These are phyloP conservation scores for Teleogryllus oceanicus DNA, from an alignment of 2,888 invertebrate species.

Conservation along the genomic window DNA sequence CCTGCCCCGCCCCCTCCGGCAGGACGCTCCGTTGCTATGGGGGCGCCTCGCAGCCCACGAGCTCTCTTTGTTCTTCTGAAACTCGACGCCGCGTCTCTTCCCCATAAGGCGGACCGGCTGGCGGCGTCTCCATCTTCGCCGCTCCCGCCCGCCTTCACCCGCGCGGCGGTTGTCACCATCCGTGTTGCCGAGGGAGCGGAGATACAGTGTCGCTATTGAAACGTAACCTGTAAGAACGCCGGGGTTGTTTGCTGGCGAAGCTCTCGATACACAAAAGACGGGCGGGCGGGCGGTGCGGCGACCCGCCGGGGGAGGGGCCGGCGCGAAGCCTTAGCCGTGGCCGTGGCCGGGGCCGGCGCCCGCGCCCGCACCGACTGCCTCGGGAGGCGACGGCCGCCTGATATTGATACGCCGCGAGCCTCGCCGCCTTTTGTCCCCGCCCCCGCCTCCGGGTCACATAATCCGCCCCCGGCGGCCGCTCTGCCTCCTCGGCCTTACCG, in stretches of 20 bases:
- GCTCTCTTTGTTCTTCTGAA: too few relatives aligned
- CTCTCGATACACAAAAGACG: neutral
- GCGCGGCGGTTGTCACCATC: neutral
- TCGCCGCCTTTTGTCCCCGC: neutral
- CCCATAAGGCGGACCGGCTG: too few relatives aligned
- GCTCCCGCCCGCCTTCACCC: neutral
- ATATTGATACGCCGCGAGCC: neutral
- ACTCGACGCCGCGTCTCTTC: too few relatives aligned
- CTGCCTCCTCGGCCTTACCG: neutral
- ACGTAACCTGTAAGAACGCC: too few relatives aligned
- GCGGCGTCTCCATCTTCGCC: too few relatives aligned
- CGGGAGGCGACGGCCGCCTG: neutral
- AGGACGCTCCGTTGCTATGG: too few relatives aligned
- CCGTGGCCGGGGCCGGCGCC: neutral
- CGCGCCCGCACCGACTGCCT: neutral
- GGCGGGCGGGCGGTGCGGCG: neutral
- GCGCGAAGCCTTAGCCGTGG: neutral
- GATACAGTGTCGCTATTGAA: neutral
- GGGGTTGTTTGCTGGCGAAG: neutral
- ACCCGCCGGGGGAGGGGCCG: neutral
- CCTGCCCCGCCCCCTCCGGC: too few relatives aligned
- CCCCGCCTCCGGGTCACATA: neutral
- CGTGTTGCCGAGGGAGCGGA: slow-evolving; percentile 9
- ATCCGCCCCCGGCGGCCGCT: neutral
- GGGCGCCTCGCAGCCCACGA: too few relatives aligned